A percentile compares a stretch with the other conserved stretches of the same genome.
Conservation (phyloP, 1,140 invertebrate species). For the Drosophila melanica region DNA sequence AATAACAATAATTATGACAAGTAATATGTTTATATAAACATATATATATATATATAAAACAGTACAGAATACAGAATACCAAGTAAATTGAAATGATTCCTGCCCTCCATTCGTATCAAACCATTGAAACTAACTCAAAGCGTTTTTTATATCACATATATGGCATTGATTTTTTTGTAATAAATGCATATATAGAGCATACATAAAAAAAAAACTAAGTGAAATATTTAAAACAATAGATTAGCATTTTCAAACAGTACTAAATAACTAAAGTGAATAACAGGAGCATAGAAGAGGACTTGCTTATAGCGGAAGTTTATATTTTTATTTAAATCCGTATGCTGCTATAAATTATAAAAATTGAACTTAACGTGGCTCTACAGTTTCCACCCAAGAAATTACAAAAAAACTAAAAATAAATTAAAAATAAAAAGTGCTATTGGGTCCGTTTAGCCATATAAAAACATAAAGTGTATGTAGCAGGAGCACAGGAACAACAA, state of each 20-base stretch:
- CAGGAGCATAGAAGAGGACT: constrained; percentile 17
- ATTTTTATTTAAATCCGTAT: constrained; percentile 15
- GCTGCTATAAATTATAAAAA: constrained; percentile 22
- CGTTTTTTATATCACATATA: constrained; percentile 74
- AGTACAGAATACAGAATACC: constrained; percentile 57
- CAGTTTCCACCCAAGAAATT: constrained; percentile 39
- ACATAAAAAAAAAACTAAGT: constrained; percentile 30
- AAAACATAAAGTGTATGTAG: constrained; percentile 2
- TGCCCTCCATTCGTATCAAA: constrained; percentile 83
- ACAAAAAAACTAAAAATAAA: too few species aligned
- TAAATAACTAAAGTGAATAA: constrained; percentile 22
- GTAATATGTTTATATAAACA: constrained; percentile 36
- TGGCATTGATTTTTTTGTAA: constrained; percentile 76
- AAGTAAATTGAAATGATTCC: constrained; percentile 83
- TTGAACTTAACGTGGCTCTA: constrained; percentile 20
- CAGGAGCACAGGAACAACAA: constrained; percentile 15
- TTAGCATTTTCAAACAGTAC: constrained; percentile 52
- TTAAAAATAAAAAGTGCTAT: constrained; percentile 9
- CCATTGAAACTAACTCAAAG: constrained; percentile 78
- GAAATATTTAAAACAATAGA: constrained; percentile 46
- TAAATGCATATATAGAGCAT: constrained; percentile 47
- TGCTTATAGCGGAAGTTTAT: constrained; percentile 58
- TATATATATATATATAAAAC: constrained; percentile 55
- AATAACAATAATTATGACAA: constrained; percentile 30
- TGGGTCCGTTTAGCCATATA: constrained; percentile 25